Evolutionary conservation across 2,113 vertebrate species (phyloP).

Genomic region (Pseudorasbora parva): DNA sequence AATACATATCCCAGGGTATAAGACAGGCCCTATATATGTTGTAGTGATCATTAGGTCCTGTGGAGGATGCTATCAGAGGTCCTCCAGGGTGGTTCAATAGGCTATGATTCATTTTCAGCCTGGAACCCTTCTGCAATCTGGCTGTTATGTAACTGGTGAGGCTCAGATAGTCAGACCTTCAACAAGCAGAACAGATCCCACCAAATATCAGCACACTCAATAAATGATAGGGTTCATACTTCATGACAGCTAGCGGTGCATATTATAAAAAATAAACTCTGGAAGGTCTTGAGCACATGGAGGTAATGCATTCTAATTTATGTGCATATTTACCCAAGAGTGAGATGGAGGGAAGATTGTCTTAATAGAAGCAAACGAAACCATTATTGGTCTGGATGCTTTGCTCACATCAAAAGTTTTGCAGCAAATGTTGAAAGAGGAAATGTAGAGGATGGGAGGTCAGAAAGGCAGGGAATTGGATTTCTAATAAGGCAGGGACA

Average conservation of each 20-base stretch:
- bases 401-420: neutral
- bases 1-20: neutral
- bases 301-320: conserved; percentile 33
- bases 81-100: neutral
- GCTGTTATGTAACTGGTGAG: conserved; percentile 1
- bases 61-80: conserved; percentile 3
- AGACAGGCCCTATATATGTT: neutral
- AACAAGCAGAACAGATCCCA: conserved; percentile 4
- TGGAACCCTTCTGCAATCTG: conserved; percentile 1
- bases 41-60: neutral
- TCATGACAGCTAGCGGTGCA: neutral
- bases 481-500: neutral
- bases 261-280: conserved; percentile 31
- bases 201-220: conserved; percentile 17
- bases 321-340: conserved; percentile 31
- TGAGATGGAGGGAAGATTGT: conserved; percentile 29
- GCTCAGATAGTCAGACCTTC: neutral
- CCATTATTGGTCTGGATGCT: conserved; percentile 1
- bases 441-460: neutral
- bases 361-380: conserved; percentile 8
- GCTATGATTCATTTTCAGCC: conserved; percentile 14
- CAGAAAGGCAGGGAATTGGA: conserved; percentile 19
- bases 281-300: conserved; percentile 14
- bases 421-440: conserved; percentile 7
- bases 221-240: neutral